Percentiles rank a stretch among this genome's conserved stretches.
These are phyloP conservation scores for Caenorhabditis drosophilae DNA, from an alignment of 2,888 invertebrate genomes.

Conservation along the genomic window DNA sequence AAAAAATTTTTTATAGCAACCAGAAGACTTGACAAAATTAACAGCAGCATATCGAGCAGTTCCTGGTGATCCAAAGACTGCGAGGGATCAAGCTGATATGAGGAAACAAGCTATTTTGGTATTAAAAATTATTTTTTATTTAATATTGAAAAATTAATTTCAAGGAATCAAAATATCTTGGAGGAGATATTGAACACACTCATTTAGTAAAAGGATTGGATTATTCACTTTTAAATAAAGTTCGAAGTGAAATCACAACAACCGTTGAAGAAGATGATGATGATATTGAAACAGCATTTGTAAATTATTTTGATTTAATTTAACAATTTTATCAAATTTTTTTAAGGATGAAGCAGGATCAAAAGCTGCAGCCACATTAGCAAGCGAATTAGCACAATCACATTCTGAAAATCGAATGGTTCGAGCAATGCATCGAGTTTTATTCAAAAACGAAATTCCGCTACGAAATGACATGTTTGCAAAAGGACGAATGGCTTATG, in stretches of 20 bases:
- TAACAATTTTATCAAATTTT: not conserved
- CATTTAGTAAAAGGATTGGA: conserved; percentile 98
- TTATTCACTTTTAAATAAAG: conserved; percentile 84
- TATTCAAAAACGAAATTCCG: conserved; percentile 69
- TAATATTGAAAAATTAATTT: not conserved
- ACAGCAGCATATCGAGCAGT: conserved; percentile 85
- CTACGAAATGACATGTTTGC: conserved; percentile 80
- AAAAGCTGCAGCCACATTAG: conserved; percentile 2
- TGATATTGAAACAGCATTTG: conserved; percentile 78
- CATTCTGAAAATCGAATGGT: conserved; percentile 61
- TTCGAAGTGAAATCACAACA: conserved; percentile 81
- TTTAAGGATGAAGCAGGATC: conserved; percentile 14
- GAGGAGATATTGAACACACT: conserved; percentile 99
- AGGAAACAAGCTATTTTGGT: conserved; percentile 86
- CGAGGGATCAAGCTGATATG: conserved; percentile 87
- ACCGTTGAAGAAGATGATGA: conserved; percentile 73
- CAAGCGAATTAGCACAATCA: conserved; percentile 22
- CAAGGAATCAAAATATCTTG: conserved; percentile 95
- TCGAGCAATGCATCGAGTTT: conserved; percentile 75
- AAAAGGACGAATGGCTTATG: conserved; percentile 96
- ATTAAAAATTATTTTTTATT: conserved; percentile 2
- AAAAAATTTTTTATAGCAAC: conserved; percentile 4
- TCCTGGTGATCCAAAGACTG: conserved; percentile 76
- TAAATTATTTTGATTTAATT: conserved; percentile 11
- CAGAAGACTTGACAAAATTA: conserved; percentile 3